Conservation (phyloP, 2,797 vertebrate species). For the Argyrosomus regius region DNA sequence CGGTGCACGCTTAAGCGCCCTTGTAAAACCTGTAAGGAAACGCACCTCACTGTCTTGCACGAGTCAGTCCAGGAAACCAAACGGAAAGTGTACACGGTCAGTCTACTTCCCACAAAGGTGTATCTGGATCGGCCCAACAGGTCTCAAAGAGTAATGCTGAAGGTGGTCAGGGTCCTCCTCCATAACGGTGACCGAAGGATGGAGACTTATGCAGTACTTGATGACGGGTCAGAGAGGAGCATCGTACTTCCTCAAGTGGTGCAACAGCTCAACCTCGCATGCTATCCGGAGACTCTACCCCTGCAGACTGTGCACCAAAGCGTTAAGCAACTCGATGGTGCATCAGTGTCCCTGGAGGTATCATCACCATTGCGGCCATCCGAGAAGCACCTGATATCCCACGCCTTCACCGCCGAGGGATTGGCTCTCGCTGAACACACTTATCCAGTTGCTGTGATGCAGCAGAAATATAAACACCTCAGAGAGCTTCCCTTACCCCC, state of each 20-base stretch:
- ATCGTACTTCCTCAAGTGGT: background rate
- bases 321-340: too few relatives aligned
- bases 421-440: too few relatives aligned
- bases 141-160: slow-evolving; percentile 40
- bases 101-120: background rate
- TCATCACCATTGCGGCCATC: slow-evolving; percentile 5
- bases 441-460: slow-evolving; percentile 5
- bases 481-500: too few relatives aligned
- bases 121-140: slow-evolving; percentile 37
- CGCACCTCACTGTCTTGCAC: slow-evolving; percentile 36
- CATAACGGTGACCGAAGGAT: slow-evolving; percentile 9
- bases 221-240: background rate
- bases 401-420: slow-evolving; percentile 19
- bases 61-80: slow-evolving; percentile 6
- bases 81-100: slow-evolving; percentile 9
- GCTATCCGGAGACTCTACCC: background rate
- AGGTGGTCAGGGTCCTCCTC: slow-evolving; percentile 39
- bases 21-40: too few relatives aligned
- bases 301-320: background rate
- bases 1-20: slow-evolving; percentile 17
- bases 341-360: background rate
- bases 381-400: slow-evolving; percentile 3
- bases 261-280: background rate
- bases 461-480: slow-evolving; percentile 10
- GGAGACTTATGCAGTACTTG: background rate